Percentiles rank a stretch among this genome's conserved stretches.
phyloP scores from a whole-genome alignment of 2,888 invertebrate genomes.

The Odontothrips loti region DNA sequence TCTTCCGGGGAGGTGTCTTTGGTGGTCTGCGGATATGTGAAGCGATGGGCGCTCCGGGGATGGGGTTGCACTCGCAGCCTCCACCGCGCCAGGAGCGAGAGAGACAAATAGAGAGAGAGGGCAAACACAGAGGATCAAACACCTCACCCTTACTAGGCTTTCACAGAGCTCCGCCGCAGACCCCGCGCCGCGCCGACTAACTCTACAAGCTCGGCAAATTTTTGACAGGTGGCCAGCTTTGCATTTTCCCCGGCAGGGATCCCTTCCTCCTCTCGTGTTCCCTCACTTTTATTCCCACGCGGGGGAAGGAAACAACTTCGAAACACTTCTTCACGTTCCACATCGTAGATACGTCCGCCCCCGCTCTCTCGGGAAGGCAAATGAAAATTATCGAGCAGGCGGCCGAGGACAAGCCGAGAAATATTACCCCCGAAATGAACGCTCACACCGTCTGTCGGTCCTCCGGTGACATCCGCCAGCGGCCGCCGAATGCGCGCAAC shows the following conservation, averaged over 20 bases:
- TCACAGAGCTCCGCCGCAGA: no score
- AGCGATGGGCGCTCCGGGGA: not conserved
- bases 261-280: no score
- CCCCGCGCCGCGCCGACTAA: not conserved
- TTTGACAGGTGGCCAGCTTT: not conserved
- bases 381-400: slow-evolving; percentile 7
- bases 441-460: not conserved
- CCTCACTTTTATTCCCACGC: no score
- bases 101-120: not conserved
- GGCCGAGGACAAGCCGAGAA: not conserved
- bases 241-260: not conserved
- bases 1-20: not conserved
- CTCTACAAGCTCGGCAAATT: not conserved
- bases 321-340: no score
- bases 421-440: slow-evolving; percentile 16
- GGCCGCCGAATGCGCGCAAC: no score
- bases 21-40: not conserved
- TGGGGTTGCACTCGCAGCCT: not conserved
- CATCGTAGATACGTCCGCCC: no score
- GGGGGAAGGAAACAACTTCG: no score
- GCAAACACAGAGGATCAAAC: not conserved
- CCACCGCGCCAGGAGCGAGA: not conserved
- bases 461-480: not conserved
- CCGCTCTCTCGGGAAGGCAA: not conserved
- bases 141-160: no score